Evolutionary conservation across 1,140 invertebrate genomes (phyloP).

Genomic region (Ridgeia piscesae): DNA sequence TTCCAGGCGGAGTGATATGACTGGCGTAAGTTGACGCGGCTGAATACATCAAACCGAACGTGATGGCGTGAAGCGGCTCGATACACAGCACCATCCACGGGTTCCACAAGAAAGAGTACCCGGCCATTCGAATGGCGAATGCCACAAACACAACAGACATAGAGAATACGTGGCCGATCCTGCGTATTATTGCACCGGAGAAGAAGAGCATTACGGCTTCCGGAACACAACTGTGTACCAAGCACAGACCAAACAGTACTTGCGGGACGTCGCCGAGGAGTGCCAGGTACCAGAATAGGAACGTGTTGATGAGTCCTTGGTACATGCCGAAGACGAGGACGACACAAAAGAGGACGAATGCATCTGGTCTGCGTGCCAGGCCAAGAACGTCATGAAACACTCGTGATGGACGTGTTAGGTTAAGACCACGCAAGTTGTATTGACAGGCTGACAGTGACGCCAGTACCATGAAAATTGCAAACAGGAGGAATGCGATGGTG

Average conservation of each 20-base stretch:
- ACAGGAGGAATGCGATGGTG: conserved; percentile 32
- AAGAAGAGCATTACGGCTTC: conserved; percentile 81
- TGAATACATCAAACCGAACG: conserved; percentile 85
- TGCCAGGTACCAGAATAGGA: conserved; percentile 82
- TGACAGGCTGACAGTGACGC: conserved; percentile 29
- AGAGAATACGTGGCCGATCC: conserved; percentile 78
- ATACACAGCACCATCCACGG: conserved; percentile 79
- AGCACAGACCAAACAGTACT: conserved; percentile 78
- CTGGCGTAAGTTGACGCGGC: conserved; percentile 88
- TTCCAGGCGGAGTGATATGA: conserved; percentile 78
- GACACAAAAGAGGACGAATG: conserved; percentile 66
- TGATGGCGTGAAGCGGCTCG: conserved; percentile 82
- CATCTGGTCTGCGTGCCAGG: not conserved
- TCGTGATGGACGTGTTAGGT: not conserved
- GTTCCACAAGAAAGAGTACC: conserved; percentile 79
- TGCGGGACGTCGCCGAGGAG: conserved; percentile 70
- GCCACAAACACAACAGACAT: conserved; percentile 80
- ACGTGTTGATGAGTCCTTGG: conserved; percentile 85
- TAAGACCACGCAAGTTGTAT: not conserved
- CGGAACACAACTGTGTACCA: conserved; percentile 77
- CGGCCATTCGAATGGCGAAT: conserved; percentile 74
- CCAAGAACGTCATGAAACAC: not conserved
- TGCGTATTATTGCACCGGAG: conserved; percentile 76
- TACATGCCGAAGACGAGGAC: conserved; percentile 80
- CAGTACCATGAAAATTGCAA: conserved; percentile 42